Base-by-base conservation (phyloP, 2,113 vertebrate species). In the Rhegmatorhina hoffmannsi region DNA sequence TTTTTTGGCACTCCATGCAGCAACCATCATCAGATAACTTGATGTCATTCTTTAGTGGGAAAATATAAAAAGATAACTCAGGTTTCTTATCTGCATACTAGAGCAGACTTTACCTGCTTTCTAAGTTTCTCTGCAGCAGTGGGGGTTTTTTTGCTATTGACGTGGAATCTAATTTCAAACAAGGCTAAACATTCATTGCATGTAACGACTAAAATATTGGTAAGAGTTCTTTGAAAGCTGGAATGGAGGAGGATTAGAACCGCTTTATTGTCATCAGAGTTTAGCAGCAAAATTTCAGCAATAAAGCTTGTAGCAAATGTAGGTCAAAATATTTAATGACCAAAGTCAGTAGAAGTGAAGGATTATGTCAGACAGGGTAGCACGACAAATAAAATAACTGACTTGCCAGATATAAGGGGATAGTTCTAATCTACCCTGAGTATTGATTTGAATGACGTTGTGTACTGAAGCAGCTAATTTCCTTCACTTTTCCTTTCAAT, bases 1-100 rank as follows among this genome's bases (percentile, higher is more conserved):
- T 7, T 68, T 2, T 1, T 15, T 0, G 20, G 53, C 97, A 98
- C 24, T 7, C 8, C 23, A 33, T 66, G 47, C 98, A 98, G 89
- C 98, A 98, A 72, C 98, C 97, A 4, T 98, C 96, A 0, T 94
- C 49, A 13, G 93, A 93, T 10, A 66, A 26, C 31, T 0, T 18
- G 34, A 97, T 56, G 53, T 95, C 29, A 40, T 94, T 96, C 98
- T 98, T 64, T 25, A 89, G 31, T 36, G 31, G 36, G 44, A 84
- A 82, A 66, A 91, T 33, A 90, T 11, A 76, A 40, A 25, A 70
- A 90, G 33, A 28, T 29, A 29, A 16, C 9, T 97, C 64, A 64
- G 25, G 31, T 92, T 84, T 92, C 55, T 12, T 63, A 62, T 67
- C 47, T 77, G 33, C 23, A 18, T 60, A 23, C 10, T 56, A 58